phyloP scores from a whole-genome alignment of 2,113 vertebrate species.

The Saiga tatarica region DNA sequence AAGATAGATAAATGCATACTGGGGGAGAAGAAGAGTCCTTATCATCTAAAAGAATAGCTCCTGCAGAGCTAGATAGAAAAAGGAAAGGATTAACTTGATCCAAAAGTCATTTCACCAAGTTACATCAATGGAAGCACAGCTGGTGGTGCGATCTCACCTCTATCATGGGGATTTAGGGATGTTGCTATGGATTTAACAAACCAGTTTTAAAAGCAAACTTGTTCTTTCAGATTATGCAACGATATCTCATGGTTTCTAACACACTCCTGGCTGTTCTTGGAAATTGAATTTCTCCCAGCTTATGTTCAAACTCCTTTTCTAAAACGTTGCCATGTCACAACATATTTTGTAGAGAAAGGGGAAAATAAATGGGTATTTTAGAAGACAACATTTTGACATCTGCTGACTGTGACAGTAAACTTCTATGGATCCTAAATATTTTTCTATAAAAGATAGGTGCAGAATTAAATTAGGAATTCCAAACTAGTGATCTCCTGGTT shows the following conservation, averaged over 20 bases:
- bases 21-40: background rate
- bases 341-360: background rate
- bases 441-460: background rate
- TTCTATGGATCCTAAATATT: background rate
- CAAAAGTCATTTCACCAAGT: slow-evolving; percentile 61
- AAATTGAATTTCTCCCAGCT: slow-evolving; percentile 23
- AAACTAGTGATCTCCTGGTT: background rate
- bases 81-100: slow-evolving; percentile 58
- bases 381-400: background rate
- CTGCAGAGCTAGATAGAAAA: slow-evolving; percentile 28
- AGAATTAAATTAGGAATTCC: background rate
- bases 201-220: slow-evolving; percentile 46
- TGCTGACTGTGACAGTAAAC: background rate
- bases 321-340: background rate
- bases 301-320: background rate
- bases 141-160: background rate
- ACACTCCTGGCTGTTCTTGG: background rate
- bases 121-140: slow-evolving; percentile 8
- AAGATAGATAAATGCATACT: background rate
- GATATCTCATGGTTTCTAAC: slow-evolving; percentile 22
- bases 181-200: slow-evolving; percentile 47
- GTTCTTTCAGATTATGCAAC: slow-evolving; percentile 43
- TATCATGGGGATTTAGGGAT: background rate
- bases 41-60: slow-evolving; percentile 41
- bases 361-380: background rate